Base-by-base conservation (phyloP, 2,113 vertebrate species). In the Colistium nudipinnis region DNA sequence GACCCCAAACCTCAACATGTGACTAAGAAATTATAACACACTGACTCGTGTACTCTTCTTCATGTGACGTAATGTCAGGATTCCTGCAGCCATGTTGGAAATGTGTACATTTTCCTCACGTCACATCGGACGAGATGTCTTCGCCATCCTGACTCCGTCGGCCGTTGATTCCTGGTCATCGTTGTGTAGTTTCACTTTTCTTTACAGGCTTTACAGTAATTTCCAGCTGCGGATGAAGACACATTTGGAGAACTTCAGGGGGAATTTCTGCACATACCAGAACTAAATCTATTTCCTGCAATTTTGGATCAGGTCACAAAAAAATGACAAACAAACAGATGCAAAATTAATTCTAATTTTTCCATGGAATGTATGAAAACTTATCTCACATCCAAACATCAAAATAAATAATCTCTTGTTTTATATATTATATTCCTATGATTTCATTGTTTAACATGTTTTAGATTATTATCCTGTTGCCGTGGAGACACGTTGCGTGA, bases 1-100 rank as follows among this genome's bases (percentile, higher is more conserved):
- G 48, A 75, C 51, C 48, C 28, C 2, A 48, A 81, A 74, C 35
- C 56, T 65, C 55, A 62, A 43, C 52, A 19, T 17, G 61, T 80
- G 81, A 70, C 51, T 75, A 28, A 35, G 4, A 31, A 49, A 43
- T n/a, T n/a, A 39, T 25, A 0, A 11, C 11, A n/a, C 13, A 12
- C 35, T 1, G 33, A 17, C 11, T 39, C 12, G 25, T 55, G 44
- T 0, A 8, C 9, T 36, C 36, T 56, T 47, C 57, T 54, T 64
- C 22, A 49, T 63, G 60, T 74, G 59, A 81, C 38, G 68, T 57
- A 52, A 63, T 25, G 10, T 36, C 47, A 20, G 64, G 30, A 36
- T 24, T 73, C 38, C 33, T 12, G 41, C 28, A 5, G 47, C 5
- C 68, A 51, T 74, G 47, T 74, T 67, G 59, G 60, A 73, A n/a